Percentiles rank a stretch among this genome's conserved stretches.
Conservation (phyloP, 2,888 invertebrate genomes). For the Rambutsinella grinnellia region DNA sequence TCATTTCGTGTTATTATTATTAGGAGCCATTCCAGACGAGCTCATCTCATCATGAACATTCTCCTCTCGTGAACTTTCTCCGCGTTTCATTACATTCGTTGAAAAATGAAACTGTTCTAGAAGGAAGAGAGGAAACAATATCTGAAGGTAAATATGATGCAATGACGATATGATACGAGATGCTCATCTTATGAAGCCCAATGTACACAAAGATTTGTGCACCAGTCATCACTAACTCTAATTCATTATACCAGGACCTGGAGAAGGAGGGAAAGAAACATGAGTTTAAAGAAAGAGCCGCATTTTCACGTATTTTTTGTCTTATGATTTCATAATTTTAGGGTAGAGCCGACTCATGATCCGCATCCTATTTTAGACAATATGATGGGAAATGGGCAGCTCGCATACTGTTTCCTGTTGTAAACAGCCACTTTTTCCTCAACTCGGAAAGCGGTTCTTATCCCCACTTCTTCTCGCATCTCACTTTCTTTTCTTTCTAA, state of each 20-base stretch:
- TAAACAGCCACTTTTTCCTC: constrained; percentile 4
- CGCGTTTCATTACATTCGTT: neutral
- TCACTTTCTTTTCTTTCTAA: neutral
- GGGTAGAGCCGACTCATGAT: neutral
- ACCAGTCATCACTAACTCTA: constrained; percentile 28
- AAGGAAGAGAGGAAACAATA: neutral
- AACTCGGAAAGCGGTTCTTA: constrained; percentile 18
- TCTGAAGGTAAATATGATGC: neutral
- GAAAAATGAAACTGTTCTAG: neutral
- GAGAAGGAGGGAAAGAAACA: neutral
- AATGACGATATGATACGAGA: neutral
- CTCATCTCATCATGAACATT: neutral
- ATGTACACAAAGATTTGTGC: constrained; percentile 24
- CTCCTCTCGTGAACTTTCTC: neutral
- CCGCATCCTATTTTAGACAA: no score
- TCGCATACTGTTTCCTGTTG: no score
- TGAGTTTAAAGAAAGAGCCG: neutral
- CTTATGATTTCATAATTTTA: neutral
- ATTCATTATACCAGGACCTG: constrained; percentile 16
- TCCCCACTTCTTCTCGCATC: constrained; percentile 8
- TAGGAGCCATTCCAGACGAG: neutral
- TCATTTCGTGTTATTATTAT: constrained; percentile 9
- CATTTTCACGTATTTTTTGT: neutral
- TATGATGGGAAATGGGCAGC: no score
- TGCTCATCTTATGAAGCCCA: neutral